A percentile compares a stretch with the other conserved stretches of the same genome.
These are phyloP conservation scores for Rhabdornis inornatus DNA, from an alignment of 2,113 vertebrate genomes.

Conservation along the genomic window DNA sequence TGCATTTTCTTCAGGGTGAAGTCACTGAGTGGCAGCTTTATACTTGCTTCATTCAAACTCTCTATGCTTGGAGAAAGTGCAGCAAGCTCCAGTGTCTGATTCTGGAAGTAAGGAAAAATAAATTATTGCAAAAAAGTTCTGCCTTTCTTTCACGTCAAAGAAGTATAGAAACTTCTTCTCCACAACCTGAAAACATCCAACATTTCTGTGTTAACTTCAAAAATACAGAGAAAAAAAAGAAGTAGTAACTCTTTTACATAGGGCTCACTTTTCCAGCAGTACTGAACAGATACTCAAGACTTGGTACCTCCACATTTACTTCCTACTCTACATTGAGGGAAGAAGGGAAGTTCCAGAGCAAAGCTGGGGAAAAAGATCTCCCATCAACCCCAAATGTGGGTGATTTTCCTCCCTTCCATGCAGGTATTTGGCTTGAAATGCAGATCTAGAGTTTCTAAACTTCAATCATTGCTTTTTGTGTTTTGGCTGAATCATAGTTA, in stretches of 20 bases:
- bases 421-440: not conserved
- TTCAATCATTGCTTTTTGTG: not conserved
- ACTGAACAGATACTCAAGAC: not conserved
- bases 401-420: not conserved
- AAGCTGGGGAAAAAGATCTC: not conserved
- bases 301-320: not conserved
- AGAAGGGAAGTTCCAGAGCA: not conserved
- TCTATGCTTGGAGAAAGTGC: constrained; percentile 81
- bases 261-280: not conserved
- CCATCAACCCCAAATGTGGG: not conserved
- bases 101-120: constrained; percentile 54
- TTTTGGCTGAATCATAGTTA: not conserved
- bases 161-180: not conserved
- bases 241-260: not conserved
- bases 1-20: constrained; percentile 74
- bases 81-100: constrained; percentile 73
- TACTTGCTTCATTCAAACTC: constrained; percentile 83
- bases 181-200: not conserved
- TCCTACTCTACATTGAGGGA: not conserved
- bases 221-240: not conserved
- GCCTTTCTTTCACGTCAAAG: not conserved
- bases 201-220: not conserved
- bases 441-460: not conserved
- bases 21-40: constrained; percentile 77
- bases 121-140: not conserved